Evolutionary conservation across 2,797 vertebrate genomes (phyloP).

Genomic region (Chaunax sp.): DNA sequence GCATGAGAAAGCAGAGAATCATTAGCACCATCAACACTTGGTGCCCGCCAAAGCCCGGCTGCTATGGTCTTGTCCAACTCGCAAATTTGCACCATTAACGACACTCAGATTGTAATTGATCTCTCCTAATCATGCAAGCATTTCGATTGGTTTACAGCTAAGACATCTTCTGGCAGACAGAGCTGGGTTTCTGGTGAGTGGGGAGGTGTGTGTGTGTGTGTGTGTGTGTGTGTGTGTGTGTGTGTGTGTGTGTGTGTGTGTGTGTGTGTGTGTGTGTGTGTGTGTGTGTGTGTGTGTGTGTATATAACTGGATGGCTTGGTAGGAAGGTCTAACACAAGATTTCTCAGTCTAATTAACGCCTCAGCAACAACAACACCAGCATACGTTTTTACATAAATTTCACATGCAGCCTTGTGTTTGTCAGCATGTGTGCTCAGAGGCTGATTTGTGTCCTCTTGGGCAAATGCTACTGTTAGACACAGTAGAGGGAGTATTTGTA

Average conservation of each 20-base stretch:
- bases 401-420: conserved; percentile 53
- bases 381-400: conserved; percentile 63
- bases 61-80: conserved; percentile 31
- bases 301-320: conserved; percentile 53
- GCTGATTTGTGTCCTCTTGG: conserved; percentile 21
- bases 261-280: neutral
- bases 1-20: conserved; percentile 47
- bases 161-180: conserved; percentile 56
- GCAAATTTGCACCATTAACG: conserved; percentile 40
- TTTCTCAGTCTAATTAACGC: conserved; percentile 77
- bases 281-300: neutral
- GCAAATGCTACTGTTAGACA: conserved; percentile 28
- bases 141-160: conserved; percentile 62
- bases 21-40: conserved; percentile 58
- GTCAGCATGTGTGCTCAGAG: conserved; percentile 38
- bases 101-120: conserved; percentile 55
- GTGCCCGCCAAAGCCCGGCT: conserved; percentile 30
- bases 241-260: conserved; percentile 29
- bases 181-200: conserved; percentile 27
- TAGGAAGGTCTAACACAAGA: conserved; percentile 55
- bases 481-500: conserved; percentile 17
- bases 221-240: conserved; percentile 25
- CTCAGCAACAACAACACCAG: conserved; percentile 52
- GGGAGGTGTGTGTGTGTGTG: neutral
- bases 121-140: conserved; percentile 58